Percentiles rank a stretch among this genome's conserved stretches.
Evolutionary conservation across 2,888 invertebrate genomes (phyloP).

Genomic region (Artemia sinica): DNA sequence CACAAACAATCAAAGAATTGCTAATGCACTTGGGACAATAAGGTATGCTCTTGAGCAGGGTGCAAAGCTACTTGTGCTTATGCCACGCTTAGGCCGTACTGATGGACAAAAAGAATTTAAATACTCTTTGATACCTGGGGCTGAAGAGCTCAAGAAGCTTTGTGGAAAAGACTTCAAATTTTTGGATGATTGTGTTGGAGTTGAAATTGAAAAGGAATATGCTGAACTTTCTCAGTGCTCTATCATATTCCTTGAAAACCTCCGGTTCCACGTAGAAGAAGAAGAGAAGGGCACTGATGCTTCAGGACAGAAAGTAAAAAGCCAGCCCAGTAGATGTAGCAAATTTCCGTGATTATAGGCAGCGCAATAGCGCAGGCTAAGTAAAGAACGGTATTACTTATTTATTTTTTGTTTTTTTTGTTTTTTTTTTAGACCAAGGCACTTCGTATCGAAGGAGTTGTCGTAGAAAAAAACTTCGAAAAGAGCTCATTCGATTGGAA

Average conservation of each 20-base stretch:
- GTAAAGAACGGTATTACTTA: too few species aligned
- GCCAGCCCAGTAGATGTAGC: conserved; percentile 70
- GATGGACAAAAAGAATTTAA: conserved; percentile 71
- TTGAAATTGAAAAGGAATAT: conserved; percentile 76
- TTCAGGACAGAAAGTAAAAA: conserved; percentile 77
- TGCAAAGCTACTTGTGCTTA: too few species aligned
- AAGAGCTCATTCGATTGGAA: too few species aligned
- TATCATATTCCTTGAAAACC: conserved; percentile 83
- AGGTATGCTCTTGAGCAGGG: too few species aligned
- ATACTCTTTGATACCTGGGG: conserved; percentile 81
- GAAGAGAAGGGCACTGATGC: conserved; percentile 92
- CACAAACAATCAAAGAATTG: too few species aligned
- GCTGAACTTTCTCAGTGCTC: conserved; percentile 68
- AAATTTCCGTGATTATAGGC: conserved; percentile 66
- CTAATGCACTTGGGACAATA: too few species aligned
- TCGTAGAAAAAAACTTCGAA: too few species aligned
- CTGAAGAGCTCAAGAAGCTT: conserved; percentile 67
- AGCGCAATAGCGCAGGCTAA: too few species aligned
- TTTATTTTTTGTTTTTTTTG: too few species aligned
- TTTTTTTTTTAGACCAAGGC: too few species aligned
- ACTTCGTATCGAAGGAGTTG: too few species aligned
- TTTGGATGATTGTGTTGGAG: conserved; percentile 77
- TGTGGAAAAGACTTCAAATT: conserved; percentile 40
- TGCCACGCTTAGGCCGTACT: too few species aligned
- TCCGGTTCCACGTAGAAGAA: conserved; percentile 90